Evolutionary conservation across 2,888 invertebrate genomes (phyloP), one percentile per base, ranked within the genome.

Genomic region (Drosophila mayaguana): DNA sequence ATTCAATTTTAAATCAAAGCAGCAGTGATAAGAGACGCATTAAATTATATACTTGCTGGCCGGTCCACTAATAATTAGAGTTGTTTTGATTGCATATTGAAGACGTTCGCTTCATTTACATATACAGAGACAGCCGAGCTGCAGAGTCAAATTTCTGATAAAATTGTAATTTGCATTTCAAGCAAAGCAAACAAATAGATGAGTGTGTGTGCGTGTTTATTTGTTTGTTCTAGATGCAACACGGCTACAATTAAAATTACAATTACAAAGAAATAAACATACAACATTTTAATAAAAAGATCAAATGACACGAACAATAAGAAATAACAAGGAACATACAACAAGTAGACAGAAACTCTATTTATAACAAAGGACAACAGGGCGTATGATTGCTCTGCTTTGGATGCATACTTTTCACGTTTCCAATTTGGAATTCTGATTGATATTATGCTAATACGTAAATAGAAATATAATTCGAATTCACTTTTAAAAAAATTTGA

Each of bases 151-250:
- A 68, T 43, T 46, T 14, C 22, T 50, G 38, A 18, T 50, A 48
- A 53, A 53, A 64, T 53, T 56, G 42, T 34, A 63, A 73, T 73
- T 77, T 68, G 56, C 56, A 73, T 68, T 59, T 73, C 22, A 62
- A 77, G 60, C 42, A 63, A 62, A 78, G 55, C 45, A 59, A 61
- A 45, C 40, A 50, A 43, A 54, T 18, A 11, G 1, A 7, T 56
- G 43, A 43, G 8, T 32, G 46, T 45, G 45, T 36, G 34, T 18
- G 40, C 20, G 12, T 32, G 46, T 56, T 34, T 42, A 36, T 18
- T 25, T 75, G 40, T 57, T 69, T 54, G 42, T 18, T 60, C 48
- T 53, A 12, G 12, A 8, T 45, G 32, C 11, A 22, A 8, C 16
- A 18, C 11, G 45, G 34, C 43, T 22, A 55, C 40, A 55, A 55